Evolutionary conservation across 2,888 invertebrate species (phyloP), one percentile per base, ranked within the genome.

Genomic region (Gonocerus acuteangulatus): DNA sequence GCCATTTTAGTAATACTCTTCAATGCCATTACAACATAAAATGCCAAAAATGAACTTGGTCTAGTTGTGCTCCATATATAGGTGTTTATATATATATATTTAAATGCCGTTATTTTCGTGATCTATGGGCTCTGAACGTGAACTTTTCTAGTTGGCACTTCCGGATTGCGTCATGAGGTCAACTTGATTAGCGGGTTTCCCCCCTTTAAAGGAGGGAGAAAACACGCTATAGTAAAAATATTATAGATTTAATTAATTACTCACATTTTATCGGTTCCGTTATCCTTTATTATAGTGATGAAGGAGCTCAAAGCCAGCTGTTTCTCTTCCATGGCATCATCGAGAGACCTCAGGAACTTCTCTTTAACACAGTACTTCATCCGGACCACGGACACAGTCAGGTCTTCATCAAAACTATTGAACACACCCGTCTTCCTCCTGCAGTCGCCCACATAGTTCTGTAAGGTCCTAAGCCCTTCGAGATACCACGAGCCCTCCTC

Each of bases 281-380:
- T 32, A 11, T 57, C 57, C 21, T 34, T 45, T 4, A 47, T 4
- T 2, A 57, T 44, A 0, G 57, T 57, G 18, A 57, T 2, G 15
- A 44, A 57, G 13, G 57, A 39, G 4, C 19, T 45, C 2, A 57
- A 15, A 11, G 22, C 23, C 1, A 57, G 48, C 13, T 61, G 51
- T 1, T 45, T 18, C 9, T 49, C 48, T 15, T 27, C 15, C 21
- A 61, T 18, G 15, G 60, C 13, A 0, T 56, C 39, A 36, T 63
- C 63, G 19, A 63, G 42, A 19, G 60, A 57, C 1, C 19, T 16
- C 3, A 63, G 57, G 22, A 63, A 63, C 1, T 34, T 42, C 1
- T 54, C 48, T 18, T 47, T 18, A 3, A 63, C 16, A 18, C 63
- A 63, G 23, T 49, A 21, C 45, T 44, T 63, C 45, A 63, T 42